These are phyloP conservation scores for Apis mellifera DNA, from an alignment of 1,140 invertebrate genomes.

Conservation along the genomic window Amel_HAv3.1 CM009936.2:17288501-17289000, in stretches of 20 bases:
- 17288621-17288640: constrained; percentile 62
- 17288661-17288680: constrained; percentile 63
- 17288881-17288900: no score
- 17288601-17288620: constrained; percentile 74
- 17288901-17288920: constrained; percentile 10
- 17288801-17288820: no score
- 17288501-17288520: constrained; percentile 48
- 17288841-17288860: no score
- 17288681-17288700: constrained; percentile 56
- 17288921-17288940: no score
- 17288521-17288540: constrained; percentile 56
- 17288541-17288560: constrained; percentile 50
- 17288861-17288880: no score
- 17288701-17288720: constrained; percentile 50
- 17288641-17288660: constrained; percentile 74
- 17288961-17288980: constrained; percentile 68
- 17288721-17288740: constrained; percentile 55
- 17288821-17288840: no score
- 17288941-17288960: no score
- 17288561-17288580: constrained; percentile 40
- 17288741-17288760: no score
- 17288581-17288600: constrained; percentile 28
- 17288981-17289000: constrained; percentile 60
- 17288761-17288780: no score
- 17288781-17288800: constrained; percentile 61